A percentile compares a stretch with the other conserved stretches of the same genome.
Evolutionary conservation across 2,113 vertebrate species (phyloP).

Genomic region (Cheilinus undulatus): DNA sequence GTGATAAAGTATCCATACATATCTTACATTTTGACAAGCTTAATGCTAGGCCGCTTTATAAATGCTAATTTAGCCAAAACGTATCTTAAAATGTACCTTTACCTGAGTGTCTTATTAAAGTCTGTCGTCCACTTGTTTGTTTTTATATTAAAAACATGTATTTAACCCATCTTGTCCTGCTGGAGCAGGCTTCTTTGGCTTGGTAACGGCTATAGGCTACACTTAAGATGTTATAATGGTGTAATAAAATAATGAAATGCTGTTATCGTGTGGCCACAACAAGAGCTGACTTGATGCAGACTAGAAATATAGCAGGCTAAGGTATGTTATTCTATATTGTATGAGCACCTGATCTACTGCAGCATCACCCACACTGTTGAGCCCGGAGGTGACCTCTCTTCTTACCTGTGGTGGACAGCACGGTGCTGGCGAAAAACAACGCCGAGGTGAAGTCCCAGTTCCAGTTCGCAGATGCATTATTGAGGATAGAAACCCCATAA

Average conservation of each 20-base stretch:
- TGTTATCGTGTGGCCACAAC: background rate
- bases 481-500: slow-evolving; percentile 94
- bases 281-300: background rate
- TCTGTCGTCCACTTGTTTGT: too few relatives aligned
- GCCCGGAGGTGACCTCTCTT: background rate
- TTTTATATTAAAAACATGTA: too few relatives aligned
- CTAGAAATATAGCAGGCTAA: too few relatives aligned
- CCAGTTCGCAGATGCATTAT: slow-evolving; percentile 93
- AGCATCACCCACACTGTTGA: slow-evolving; percentile 8
- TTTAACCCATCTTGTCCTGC: too few relatives aligned
- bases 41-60: too few relatives aligned
- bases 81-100: too few relatives aligned
- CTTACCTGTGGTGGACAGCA: slow-evolving; percentile 95
- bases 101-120: too few relatives aligned
- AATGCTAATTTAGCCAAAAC: too few relatives aligned
- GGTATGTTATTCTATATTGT: background rate
- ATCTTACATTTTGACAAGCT: too few relatives aligned
- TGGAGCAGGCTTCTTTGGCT: background rate
- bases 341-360: slow-evolving; percentile 14
- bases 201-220: background rate
- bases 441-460: slow-evolving; percentile 99
- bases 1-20: too few relatives aligned
- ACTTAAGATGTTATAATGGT: background rate
- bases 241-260: background rate
- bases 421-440: slow-evolving; percentile 96